Percentiles rank a stretch among this genome's conserved stretches.
phyloP scores from a whole-genome alignment of 1,140 invertebrate species.

The Thaumatotibia leucotreta region DNA sequence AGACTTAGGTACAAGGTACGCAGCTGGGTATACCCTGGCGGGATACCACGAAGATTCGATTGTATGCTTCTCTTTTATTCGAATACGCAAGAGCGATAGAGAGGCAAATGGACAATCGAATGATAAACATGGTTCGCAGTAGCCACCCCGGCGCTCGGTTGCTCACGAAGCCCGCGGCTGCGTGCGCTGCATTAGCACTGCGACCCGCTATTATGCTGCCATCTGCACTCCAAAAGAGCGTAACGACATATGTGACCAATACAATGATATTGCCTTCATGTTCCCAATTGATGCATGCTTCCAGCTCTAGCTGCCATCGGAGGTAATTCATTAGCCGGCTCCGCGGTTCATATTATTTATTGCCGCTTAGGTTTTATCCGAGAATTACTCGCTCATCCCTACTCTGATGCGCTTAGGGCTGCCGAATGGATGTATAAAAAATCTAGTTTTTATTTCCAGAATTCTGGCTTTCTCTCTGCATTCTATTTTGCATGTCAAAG shows the following conservation, averaged over 20 bases:
- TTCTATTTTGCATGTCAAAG: too few species aligned
- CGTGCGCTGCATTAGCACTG: constrained; percentile 19
- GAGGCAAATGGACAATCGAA: too few species aligned
- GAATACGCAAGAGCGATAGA: too few species aligned
- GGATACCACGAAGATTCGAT: too few species aligned
- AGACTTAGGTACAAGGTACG: background rate
- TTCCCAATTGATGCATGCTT: background rate
- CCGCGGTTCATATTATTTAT: constrained; percentile 65
- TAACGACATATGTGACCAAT: background rate
- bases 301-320: constrained; percentile 46
- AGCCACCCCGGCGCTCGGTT: constrained; percentile 12
- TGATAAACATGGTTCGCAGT: too few species aligned
- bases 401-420: constrained; percentile 28
- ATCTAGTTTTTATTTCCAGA: too few species aligned
- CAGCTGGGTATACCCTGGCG: too few species aligned
- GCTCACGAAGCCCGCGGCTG: constrained; percentile 16
- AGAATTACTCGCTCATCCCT: constrained; percentile 33
- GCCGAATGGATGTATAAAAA: background rate
- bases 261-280: background rate
- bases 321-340: constrained; percentile 67
- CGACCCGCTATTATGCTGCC: constrained; percentile 40
- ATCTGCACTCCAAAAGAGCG: background rate
- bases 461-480: too few species aligned
- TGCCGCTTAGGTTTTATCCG: constrained; percentile 57
- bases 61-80: too few species aligned